Conservation (phyloP, 64 coral and sea anemone species). For the Porites australiensis region DNA sequence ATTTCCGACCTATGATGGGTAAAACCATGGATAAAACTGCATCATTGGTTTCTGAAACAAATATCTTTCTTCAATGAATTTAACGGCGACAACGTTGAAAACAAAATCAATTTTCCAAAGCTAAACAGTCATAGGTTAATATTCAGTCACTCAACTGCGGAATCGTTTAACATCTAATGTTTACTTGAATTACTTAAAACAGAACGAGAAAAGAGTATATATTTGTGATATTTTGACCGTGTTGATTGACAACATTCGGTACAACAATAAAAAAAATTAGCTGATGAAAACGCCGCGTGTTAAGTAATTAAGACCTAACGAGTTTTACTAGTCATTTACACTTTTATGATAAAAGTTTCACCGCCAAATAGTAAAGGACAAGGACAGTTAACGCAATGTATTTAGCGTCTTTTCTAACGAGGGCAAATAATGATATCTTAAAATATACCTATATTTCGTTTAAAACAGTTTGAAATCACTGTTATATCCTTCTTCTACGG, state of each 20-base stretch:
- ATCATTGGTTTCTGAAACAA: constrained; percentile 22
- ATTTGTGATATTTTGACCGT: neutral
- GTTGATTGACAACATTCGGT: neutral
- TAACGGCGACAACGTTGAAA: neutral
- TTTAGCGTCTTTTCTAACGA: neutral
- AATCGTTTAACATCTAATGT: neutral
- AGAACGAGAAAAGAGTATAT: neutral
- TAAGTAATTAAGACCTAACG: constrained; percentile 18
- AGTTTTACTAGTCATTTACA: neutral
- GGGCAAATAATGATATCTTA: neutral
- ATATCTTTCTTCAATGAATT: constrained; percentile 25
- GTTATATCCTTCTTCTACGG: neutral
- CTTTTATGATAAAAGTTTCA: neutral
- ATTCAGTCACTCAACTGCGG: neutral
- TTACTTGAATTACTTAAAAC: neutral
- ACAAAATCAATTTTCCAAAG: constrained; percentile 13
- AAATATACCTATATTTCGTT: neutral
- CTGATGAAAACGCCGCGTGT: constrained; percentile 18
- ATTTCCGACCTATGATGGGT: constrained; percentile 34
- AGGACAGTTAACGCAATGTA: neutral
- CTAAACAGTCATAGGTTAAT: neutral
- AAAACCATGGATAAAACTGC: constrained; percentile 10
- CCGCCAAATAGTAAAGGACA: neutral
- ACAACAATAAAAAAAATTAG: neutral
- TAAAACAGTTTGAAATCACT: neutral